Percentiles rank a stretch among this genome's conserved stretches.
Evolutionary conservation across 2,888 invertebrate species (phyloP).

Genomic region (Agrochola lota): DNA sequence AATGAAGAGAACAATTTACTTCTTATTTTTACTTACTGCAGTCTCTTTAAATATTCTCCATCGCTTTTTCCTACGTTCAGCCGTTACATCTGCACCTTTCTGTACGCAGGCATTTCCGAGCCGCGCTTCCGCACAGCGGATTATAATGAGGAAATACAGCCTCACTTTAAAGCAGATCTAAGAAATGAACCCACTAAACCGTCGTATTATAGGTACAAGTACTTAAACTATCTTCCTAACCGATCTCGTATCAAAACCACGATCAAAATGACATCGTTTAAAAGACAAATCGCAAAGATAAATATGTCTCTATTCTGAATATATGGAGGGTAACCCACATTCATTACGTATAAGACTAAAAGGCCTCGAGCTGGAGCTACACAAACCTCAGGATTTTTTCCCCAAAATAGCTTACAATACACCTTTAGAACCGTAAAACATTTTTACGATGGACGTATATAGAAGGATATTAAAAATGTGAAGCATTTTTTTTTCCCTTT

Average conservation of each 20-base stretch:
- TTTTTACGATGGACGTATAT: conserved; percentile 54
- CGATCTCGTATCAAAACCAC: conserved; percentile 31
- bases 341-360: conserved; percentile 44
- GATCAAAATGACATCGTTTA: conserved; percentile 44
- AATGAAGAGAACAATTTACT: conserved; percentile 9
- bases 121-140: neutral
- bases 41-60: conserved; percentile 6
- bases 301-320: conserved; percentile 40
- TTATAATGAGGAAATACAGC: conserved; percentile 23
- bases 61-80: conserved; percentile 19
- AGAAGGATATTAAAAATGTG: conserved; percentile 51
- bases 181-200: neutral
- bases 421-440: conserved; percentile 45
- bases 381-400: conserved; percentile 34
- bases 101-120: conserved; percentile 2
- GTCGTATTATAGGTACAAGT: neutral
- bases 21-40: conserved; percentile 9
- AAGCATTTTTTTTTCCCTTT: conserved; percentile 18
- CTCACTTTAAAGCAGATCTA: neutral
- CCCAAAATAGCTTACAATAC: conserved; percentile 51
- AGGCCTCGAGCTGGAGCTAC: conserved; percentile 2
- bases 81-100: conserved; percentile 23
- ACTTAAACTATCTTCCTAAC: conserved; percentile 13
- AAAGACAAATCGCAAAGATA: conserved; percentile 52
- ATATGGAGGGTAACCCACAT: conserved; percentile 28